A percentile compares a stretch with the other conserved stretches of the same genome.
phyloP scores from a whole-genome alignment of 2,113 vertebrate species.

The Cheirogaleus medius region DNA sequence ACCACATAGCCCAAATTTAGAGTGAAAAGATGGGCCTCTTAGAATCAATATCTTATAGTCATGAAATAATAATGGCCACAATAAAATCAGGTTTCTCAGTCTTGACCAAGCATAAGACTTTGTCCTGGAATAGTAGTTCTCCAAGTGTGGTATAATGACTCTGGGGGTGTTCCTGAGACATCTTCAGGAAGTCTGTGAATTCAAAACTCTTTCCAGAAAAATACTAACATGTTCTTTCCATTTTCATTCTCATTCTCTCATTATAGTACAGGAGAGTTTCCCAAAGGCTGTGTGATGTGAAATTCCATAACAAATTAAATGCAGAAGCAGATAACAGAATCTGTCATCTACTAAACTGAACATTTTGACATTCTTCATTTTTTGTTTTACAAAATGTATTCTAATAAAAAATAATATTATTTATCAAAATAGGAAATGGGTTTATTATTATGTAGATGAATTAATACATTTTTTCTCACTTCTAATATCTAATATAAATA shows the following conservation, averaged over 20 bases:
- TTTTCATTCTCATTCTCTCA: neutral
- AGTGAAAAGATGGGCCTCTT: neutral
- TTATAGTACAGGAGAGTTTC: neutral
- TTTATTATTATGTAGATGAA: neutral
- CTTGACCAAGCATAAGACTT: neutral
- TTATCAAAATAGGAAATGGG: neutral
- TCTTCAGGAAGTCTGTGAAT: neutral
- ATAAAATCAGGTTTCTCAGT: neutral
- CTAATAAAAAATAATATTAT: neutral
- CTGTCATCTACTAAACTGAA: neutral
- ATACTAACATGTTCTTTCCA: neutral
- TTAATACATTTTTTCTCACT: neutral
- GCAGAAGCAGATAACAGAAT: neutral
- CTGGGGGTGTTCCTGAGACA: no score
- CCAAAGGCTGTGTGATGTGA: neutral
- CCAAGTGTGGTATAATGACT: neutral
- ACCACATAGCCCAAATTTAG: neutral
- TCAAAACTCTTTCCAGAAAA: neutral
- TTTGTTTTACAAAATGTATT: neutral
- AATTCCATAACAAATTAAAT: neutral
- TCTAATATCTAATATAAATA: neutral
- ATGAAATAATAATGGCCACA: neutral
- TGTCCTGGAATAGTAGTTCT: neutral
- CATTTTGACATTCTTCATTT: neutral
- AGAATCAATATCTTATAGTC: neutral